Conservation (phyloP, 2,888 invertebrate species). For the Strigamia maritima region DNA sequence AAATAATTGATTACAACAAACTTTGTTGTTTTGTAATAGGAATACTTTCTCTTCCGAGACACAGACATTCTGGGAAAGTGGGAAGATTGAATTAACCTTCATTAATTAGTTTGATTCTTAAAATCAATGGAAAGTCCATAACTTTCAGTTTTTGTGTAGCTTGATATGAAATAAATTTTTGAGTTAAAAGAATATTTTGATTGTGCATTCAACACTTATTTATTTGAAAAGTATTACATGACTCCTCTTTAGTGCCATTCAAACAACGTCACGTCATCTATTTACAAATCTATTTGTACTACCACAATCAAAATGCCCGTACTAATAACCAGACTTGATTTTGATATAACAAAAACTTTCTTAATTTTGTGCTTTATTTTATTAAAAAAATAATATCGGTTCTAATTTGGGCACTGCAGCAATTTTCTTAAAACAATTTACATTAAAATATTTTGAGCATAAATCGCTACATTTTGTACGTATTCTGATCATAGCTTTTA, state of each 20-base stretch:
- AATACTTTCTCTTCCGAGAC: conserved; percentile 92
- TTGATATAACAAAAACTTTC: not conserved
- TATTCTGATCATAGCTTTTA: not conserved
- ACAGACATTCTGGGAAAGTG: conserved; percentile 90
- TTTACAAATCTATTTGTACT: not conserved
- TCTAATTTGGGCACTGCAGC: not conserved
- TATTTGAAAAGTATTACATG: not conserved
- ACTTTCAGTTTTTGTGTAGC: not conserved
- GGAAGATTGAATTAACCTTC: conserved; percentile 23
- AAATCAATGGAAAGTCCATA: not conserved
- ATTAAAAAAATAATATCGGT: not conserved
- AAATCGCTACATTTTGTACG: not conserved
- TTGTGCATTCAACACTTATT: not conserved
- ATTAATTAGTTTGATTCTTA: not conserved
- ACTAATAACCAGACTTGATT: not conserved
- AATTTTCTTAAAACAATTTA: not conserved
- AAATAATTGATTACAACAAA: not conserved
- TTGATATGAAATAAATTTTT: not conserved
- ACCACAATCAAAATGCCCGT: not conserved
- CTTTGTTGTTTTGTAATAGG: conserved; percentile 54
- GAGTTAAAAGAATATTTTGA: not conserved
- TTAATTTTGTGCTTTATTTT: not conserved
- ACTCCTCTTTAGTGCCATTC: not conserved
- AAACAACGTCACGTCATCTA: not conserved
- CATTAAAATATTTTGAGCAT: conserved; percentile 8